Evolutionary conservation across 1,140 invertebrate species (phyloP).

Genomic region (Hylaeus volcanicus): DNA sequence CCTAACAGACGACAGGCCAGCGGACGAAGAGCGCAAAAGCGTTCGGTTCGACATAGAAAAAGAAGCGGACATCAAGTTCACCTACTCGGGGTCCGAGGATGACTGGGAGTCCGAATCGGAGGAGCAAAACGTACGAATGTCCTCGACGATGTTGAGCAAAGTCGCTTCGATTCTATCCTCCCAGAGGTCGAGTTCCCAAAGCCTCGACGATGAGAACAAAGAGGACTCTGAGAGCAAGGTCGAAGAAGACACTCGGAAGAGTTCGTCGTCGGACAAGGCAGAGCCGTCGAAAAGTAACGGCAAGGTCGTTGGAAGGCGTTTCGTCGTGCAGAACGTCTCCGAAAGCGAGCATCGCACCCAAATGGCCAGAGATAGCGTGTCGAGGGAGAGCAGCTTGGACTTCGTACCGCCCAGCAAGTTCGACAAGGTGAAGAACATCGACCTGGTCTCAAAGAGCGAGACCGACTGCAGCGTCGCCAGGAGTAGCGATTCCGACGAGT

Average conservation of each 20-base stretch:
- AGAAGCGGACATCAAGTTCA: slow-evolving; percentile 72
- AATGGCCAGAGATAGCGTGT: slow-evolving; percentile 63
- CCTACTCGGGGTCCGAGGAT: slow-evolving; percentile 81
- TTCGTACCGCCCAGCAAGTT: slow-evolving; percentile 66
- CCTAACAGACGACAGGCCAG: slow-evolving; percentile 74
- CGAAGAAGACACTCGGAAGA: neutral
- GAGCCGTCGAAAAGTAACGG: slow-evolving; percentile 53
- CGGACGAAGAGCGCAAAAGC: slow-evolving; percentile 88
- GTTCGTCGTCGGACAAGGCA: slow-evolving; percentile 29
- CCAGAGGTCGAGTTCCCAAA: slow-evolving; percentile 5
- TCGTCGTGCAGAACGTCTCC: slow-evolving; percentile 76
- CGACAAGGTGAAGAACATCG: slow-evolving; percentile 74
- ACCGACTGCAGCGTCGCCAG: slow-evolving; percentile 64
- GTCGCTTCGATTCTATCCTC: slow-evolving; percentile 22
- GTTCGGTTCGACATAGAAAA: slow-evolving; percentile 84
- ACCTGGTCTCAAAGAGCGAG: slow-evolving; percentile 72
- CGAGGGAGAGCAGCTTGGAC: slow-evolving; percentile 36
- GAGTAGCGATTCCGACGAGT: slow-evolving; percentile 64
- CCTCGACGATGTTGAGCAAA: slow-evolving; percentile 36
- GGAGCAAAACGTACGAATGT: slow-evolving; percentile 71
- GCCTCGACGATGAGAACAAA: slow-evolving; percentile 37
- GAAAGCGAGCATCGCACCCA: slow-evolving; percentile 76
- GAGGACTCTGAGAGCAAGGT: slow-evolving; percentile 21
- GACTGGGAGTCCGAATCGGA: slow-evolving; percentile 79
- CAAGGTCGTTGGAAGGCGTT: slow-evolving; percentile 72